These are phyloP conservation scores for Galago senegalensis DNA, from an alignment of 2,797 vertebrate genomes.

Conservation along the genomic window DNA sequence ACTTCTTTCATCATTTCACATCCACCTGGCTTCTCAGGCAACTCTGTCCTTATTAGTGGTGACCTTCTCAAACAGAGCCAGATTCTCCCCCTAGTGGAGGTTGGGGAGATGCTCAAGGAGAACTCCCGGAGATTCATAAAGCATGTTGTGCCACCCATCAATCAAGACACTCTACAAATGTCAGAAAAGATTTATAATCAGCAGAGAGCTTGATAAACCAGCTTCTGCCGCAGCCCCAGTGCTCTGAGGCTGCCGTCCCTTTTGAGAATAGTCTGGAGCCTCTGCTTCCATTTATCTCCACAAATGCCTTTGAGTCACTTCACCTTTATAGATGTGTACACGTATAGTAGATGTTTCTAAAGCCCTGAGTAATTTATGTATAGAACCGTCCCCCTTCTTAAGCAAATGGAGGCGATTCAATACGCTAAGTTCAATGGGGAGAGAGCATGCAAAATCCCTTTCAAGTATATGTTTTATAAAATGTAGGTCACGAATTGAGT, in stretches of 20 bases:
- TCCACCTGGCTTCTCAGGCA: not conserved
- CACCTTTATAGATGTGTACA: not conserved
- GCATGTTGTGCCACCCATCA: not conserved
- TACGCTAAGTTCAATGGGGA: slow-evolving; percentile 45
- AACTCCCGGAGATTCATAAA: not conserved
- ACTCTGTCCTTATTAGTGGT: rapidly evolving
- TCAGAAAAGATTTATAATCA: not conserved
- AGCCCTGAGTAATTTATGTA: slow-evolving; percentile 24
- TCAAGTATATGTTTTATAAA: slow-evolving; percentile 76
- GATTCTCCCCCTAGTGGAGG: not conserved
- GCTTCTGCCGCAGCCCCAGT: not conserved
- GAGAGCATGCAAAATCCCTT: slow-evolving; percentile 66
- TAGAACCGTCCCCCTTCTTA: slow-evolving; percentile 43
- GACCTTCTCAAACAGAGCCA: not conserved
- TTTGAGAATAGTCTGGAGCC: not conserved
- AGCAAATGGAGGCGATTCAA: slow-evolving; percentile 26
- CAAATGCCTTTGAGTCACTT: not conserved
- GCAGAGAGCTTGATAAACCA: not conserved
- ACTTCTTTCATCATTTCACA: too few relatives aligned
- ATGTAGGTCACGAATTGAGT: slow-evolving; percentile 74
- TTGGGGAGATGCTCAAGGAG: not conserved
- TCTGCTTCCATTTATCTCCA: not conserved
- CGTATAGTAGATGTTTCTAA: not conserved
- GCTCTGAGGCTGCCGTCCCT: not conserved
- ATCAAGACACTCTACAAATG: not conserved